Conservation (phyloP, 2,888 invertebrate genomes). For the Chrysolina oricalcia region DNA sequence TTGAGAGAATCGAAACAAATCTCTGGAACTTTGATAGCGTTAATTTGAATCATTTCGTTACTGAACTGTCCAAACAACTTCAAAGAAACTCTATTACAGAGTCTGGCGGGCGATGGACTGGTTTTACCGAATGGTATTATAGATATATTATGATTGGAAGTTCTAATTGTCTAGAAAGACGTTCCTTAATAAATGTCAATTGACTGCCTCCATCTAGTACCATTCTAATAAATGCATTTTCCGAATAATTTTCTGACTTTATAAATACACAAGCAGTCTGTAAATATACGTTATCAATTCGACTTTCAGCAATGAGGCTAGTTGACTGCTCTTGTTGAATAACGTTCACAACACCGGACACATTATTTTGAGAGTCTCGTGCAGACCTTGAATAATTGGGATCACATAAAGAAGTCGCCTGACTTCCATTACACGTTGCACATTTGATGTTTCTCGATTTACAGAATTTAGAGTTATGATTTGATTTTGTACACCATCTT, state of each 20-base stretch:
- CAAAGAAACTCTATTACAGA: neutral
- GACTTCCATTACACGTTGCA: neutral
- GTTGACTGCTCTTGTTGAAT: too few relatives aligned
- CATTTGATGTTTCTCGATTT: neutral
- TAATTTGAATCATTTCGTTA: neutral
- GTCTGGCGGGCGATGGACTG: neutral
- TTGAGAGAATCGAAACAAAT: neutral
- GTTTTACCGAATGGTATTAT: neutral
- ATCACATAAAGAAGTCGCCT: neutral
- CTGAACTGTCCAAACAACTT: neutral
- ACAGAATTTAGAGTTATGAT: neutral
- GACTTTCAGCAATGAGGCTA: too few relatives aligned
- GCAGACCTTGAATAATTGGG: neutral
- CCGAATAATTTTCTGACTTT: neutral
- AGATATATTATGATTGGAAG: neutral
- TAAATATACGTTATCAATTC: neutral
- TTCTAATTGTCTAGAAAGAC: neutral
- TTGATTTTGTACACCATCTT: neutral
- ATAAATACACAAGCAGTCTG: constrained; percentile 3
- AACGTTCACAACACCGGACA: neutral
- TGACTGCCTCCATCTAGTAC: neutral
- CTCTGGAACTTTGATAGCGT: neutral
- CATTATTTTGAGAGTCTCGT: neutral
- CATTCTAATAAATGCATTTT: neutral
- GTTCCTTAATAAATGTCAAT: neutral